Evolutionary conservation across 2,797 vertebrate species (phyloP), one percentile per base, ranked within the genome.

Genomic region (Meda fulgida): DNA sequence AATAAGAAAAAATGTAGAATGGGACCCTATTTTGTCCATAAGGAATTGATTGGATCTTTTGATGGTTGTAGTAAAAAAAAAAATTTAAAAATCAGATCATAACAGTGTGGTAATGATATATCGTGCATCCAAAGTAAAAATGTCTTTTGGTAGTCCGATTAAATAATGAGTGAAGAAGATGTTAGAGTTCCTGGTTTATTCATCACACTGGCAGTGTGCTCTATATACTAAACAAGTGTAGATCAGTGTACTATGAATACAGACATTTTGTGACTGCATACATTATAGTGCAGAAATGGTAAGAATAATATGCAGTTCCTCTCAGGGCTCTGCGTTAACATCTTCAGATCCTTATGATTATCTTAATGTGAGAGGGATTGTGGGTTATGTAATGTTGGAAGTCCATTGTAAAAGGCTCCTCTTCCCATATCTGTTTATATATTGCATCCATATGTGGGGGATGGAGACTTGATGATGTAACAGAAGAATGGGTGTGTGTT

Each of bases 391-490:
- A 53, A 31, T 80, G 16, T 23, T 51, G 70, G 26, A 29, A 19
- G 9, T 29, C 13, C 18, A 5, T 26, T 71, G 48, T 34, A 48
- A 65, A 55, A 40, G 5, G 3, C 16, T 40, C 5, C 34, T 76
- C 31, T 55, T 85, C 14, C 83, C 51, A 29, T 84, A 79, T 81
- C 78, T 51, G 36, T 73, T 23, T 21, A 67, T 51, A 26, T 19
- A 79, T 65, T 31, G 14, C 26, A 67, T 48, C 43, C 85, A 65
- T 85, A 71, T 48, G 82, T 67, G 63, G 31, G 38, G 58, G 66
- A 19, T 82, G 71, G 51, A 78, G 29, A 66, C 26, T 19, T 40
- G 55, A 66, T 80, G 81, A 73, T 87, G 75, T 84, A 87, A 82
- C 73, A 40, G 66, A 78, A 66, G 70, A 75, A 83, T 36, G 76